phyloP scores from a whole-genome alignment of 2,113 vertebrate species.

The Panthera leo region DNA sequence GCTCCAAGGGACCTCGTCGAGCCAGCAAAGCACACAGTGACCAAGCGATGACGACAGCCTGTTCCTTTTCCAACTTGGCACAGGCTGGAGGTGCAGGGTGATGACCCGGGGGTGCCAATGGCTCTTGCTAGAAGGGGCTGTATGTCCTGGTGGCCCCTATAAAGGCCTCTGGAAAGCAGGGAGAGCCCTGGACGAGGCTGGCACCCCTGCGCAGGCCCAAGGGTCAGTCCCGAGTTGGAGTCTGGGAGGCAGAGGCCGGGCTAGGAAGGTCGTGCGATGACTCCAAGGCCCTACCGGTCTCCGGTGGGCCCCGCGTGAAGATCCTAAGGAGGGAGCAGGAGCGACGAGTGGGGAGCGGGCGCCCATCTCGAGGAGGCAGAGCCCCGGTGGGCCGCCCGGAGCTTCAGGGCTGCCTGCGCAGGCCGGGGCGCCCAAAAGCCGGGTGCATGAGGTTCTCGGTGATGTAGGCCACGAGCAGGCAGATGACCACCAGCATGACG shows the following conservation, averaged over 20 bases:
- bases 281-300: not conserved
- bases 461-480: slow-evolving; percentile 97
- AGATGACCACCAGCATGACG: slow-evolving; percentile 98
- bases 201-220: not conserved
- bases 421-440: slow-evolving; percentile 67
- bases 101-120: not conserved
- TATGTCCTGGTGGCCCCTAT: not conserved
- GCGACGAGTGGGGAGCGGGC: not conserved
- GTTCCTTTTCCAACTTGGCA: not conserved
- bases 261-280: not conserved
- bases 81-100: not conserved
- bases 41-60: not conserved
- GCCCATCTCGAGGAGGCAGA: not conserved
- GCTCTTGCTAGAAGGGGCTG: slow-evolving; percentile 9
- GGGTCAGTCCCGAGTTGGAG: not conserved
- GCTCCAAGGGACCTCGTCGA: not conserved
- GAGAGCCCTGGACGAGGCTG: not conserved
- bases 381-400: not conserved
- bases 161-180: not conserved
- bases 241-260: not conserved
- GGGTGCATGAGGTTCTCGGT: slow-evolving; percentile 96
- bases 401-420: slow-evolving; percentile 53
- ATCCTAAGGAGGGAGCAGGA: not conserved
- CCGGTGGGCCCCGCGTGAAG: not conserved
- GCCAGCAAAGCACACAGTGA: slow-evolving; percentile 32